Conservation (phyloP, 2,797 vertebrate species). For the Sibirionetta formosa region DNA sequence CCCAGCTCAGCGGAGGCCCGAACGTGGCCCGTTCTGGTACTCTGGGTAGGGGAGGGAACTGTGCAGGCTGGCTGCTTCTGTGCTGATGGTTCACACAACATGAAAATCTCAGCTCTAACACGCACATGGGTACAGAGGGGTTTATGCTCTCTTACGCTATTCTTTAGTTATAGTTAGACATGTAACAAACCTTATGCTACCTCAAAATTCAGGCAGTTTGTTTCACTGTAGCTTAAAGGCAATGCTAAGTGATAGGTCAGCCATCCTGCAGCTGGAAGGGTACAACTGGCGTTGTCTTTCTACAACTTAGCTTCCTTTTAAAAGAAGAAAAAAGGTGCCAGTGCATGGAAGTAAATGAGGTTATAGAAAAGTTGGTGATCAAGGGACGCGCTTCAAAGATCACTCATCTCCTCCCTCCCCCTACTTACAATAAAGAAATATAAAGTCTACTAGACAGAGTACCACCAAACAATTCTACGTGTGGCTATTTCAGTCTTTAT, state of each 20-base stretch:
- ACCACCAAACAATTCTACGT: not conserved
- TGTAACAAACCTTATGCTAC: not conserved
- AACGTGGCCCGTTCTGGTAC: not conserved
- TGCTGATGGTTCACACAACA: not conserved
- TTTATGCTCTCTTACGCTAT: not conserved
- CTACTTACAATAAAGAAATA: not conserved
- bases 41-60: not conserved
- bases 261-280: not conserved
- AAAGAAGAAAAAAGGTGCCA: not conserved
- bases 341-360: not conserved
- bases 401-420: not conserved
- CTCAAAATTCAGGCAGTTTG: not conserved
- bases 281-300: not conserved
- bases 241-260: not conserved
- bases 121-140: not conserved
- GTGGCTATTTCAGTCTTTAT: not conserved
- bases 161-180: not conserved
- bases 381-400: not conserved
- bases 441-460: not conserved
- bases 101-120: not conserved
- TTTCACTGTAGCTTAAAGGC: not conserved
- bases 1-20: not conserved
- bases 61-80: fast-evolving
- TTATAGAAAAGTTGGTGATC: not conserved
- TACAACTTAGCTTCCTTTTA: not conserved